Base-by-base conservation (phyloP, 2,888 invertebrate genomes). In the Apantesis nais region DNA sequence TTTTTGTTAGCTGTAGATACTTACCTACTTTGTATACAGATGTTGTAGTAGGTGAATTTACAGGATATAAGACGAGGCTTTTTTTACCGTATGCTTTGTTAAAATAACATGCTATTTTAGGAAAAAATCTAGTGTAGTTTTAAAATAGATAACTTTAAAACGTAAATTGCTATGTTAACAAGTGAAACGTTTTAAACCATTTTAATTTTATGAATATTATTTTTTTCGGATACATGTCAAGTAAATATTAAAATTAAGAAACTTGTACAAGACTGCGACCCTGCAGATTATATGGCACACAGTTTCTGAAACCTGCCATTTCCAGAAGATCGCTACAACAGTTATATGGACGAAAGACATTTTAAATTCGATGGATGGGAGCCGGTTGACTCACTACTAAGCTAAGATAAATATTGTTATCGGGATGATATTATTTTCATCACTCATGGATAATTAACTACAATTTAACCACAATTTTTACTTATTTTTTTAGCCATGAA, bases 1-100 rank as follows among this genome's bases (percentile, higher is more conserved):
- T 71, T n/a, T 92, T 92, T 91, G 82, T 75, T 79, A 80, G 80
- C 78, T 72, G 75, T 52, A 11, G 39, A 9, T 39, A 34, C 34
- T 34, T 82, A 72, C 78, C 68, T 76, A 75, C 78, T 78, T 77
- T 73, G 69, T 73, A 71, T 69, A 64, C 71, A 60, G 73, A 37
- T 68, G 65, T 73, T 74, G 78, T 80, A 78, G 76, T 74, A 75
- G 76, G 77, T 80, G 78, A 73, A 76, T 77, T 73, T 72, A 69
- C 66, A 75, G 67, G 62, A 61, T 60, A 67, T 70, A 25, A 44
- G 63, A 44, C 14, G 62, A 70, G 44, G 19, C 34, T n/a, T 62
- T 62, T 48, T 63, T 67, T 63, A 34, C 8, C 70, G 72, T 65
- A 72, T 77, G 72, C 74, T 78, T 80, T 78, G 74, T 79, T 73